These are phyloP conservation scores for Vulpes lagopus DNA, from an alignment of 2,113 vertebrate species.

Conservation along the genomic window DNA sequence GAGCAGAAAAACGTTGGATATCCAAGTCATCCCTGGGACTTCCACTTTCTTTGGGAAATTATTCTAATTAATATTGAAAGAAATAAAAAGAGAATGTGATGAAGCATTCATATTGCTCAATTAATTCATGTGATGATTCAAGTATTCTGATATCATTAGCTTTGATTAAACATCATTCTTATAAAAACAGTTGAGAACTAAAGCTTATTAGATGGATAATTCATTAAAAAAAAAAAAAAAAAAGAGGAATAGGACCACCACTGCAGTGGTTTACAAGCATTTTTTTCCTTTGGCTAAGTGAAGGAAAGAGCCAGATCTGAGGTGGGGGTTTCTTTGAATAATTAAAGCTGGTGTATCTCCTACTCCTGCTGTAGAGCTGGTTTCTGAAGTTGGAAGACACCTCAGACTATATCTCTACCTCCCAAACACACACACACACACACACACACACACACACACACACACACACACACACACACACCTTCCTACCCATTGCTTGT, in stretches of 20 bases:
- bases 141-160: slow-evolving; percentile 68
- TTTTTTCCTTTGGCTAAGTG: background rate
- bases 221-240: background rate
- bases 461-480: background rate
- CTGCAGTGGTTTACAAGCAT: background rate
- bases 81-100: slow-evolving; percentile 51
- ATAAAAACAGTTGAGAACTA: slow-evolving; percentile 75
- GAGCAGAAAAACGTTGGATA: background rate
- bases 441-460: background rate
- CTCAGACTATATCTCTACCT: background rate
- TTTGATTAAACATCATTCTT: slow-evolving; percentile 74
- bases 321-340: background rate
- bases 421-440: background rate
- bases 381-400: slow-evolving; percentile 11
- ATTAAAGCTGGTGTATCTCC: background rate
- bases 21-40: background rate
- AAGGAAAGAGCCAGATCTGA: background rate
- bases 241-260: slow-evolving; percentile 25
- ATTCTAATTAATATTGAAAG: slow-evolving; percentile 69
- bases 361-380: background rate
- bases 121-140: slow-evolving; percentile 64
- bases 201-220: slow-evolving; percentile 55
- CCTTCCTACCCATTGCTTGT: background rate
- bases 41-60: slow-evolving; percentile 32
- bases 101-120: slow-evolving; percentile 49